These are phyloP conservation scores for Neuroscelio doddi DNA, from an alignment of 2,888 invertebrate species.

Conservation along the genomic window DNA sequence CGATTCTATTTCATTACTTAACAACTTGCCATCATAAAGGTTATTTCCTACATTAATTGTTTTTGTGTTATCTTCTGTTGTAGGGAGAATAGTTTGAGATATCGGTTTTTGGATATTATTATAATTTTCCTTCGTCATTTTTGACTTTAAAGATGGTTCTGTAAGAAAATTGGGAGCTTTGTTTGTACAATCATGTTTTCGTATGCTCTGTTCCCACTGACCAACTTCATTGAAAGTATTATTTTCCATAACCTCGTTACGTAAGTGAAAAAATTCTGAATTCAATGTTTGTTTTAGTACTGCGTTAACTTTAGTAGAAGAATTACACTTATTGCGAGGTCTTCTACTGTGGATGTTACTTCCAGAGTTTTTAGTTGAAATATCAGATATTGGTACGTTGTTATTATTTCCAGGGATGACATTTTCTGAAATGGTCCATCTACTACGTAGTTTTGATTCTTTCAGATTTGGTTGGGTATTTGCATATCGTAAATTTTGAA, in stretches of 20 bases:
- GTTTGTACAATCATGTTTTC: no score
- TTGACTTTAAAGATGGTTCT: not conserved
- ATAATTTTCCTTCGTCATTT: no score
- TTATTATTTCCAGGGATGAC: slow-evolving; percentile 45
- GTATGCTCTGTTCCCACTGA: no score
- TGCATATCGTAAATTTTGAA: slow-evolving; percentile 46
- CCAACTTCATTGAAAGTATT: slow-evolving; percentile 20
- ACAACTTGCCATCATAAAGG: slow-evolving; percentile 42
- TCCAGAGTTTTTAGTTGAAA: slow-evolving; percentile 44
- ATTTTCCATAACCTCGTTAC: slow-evolving; percentile 59
- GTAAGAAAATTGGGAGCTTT: no score
- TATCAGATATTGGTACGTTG: slow-evolving; percentile 45
- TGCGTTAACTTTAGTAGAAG: slow-evolving; percentile 3
- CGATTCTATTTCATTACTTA: slow-evolving; percentile 49
- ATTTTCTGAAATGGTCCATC: slow-evolving; percentile 66
- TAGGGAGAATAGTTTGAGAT: no score
- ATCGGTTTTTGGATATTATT: no score
- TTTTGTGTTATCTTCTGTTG: no score
- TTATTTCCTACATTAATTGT: no score
- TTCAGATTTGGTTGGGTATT: slow-evolving; percentile 49
- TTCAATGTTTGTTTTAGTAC: slow-evolving; percentile 56
- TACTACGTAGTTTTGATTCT: slow-evolving; percentile 62
- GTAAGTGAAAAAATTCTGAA: slow-evolving; percentile 59
- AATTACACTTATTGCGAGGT: slow-evolving; percentile 45
- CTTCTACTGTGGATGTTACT: slow-evolving; percentile 33